A percentile compares a stretch with the other conserved stretches of the same genome.
Conservation (phyloP, 2,113 vertebrate species). For the Calyptomena viridis region DNA sequence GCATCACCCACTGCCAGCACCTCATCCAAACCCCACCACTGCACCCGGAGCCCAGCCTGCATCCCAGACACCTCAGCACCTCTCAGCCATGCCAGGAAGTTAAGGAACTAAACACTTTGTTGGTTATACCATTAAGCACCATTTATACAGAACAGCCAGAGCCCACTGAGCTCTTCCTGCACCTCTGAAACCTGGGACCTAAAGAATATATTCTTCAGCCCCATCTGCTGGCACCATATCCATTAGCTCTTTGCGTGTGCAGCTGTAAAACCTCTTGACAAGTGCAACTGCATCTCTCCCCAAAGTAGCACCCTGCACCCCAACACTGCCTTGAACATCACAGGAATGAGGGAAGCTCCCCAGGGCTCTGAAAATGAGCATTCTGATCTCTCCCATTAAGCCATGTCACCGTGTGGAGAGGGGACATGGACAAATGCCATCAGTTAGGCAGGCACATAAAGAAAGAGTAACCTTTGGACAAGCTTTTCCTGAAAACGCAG, state of each 20-base stretch:
- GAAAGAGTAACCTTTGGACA: conserved; percentile 35
- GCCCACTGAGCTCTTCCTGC: background rate
- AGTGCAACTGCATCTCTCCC: background rate
- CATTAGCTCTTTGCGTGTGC: background rate
- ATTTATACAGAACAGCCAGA: background rate
- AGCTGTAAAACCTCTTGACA: background rate
- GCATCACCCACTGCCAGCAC: background rate
- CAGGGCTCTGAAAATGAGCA: fast-evolving
- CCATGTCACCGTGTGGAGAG: background rate
- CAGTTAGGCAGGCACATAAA: background rate
- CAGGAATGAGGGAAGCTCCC: background rate
- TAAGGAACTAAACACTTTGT: background rate
- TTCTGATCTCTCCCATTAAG: background rate
- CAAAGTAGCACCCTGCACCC: background rate
- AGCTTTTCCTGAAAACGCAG: conserved; percentile 57
- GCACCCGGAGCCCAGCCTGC: background rate
- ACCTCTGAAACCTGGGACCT: background rate
- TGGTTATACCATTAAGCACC: background rate
- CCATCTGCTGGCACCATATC: conserved; percentile 1
- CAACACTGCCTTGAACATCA: background rate
- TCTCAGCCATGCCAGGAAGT: background rate
- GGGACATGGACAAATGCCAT: background rate
- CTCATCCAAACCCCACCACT: background rate
- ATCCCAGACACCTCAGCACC: background rate
- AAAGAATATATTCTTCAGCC: conserved; percentile 24